Evolutionary conservation across 2,113 vertebrate genomes (phyloP), one percentile per base, ranked within the genome.

Genomic region (Sclerurus mexicanus): DNA sequence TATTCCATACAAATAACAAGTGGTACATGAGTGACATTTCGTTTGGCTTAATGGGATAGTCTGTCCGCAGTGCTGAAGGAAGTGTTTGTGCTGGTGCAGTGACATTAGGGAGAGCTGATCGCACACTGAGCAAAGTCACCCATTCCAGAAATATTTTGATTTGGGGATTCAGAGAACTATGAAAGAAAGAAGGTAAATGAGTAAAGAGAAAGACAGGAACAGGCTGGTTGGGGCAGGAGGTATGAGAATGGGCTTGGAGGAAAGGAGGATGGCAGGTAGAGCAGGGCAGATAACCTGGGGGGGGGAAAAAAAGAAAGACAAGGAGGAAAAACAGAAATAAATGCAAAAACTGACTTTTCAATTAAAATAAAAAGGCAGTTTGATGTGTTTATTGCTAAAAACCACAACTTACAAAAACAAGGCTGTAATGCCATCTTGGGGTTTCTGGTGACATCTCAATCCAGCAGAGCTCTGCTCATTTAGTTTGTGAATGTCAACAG

Each of bases 341-440:
- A 27, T 72, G 6, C 31, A 39, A 87, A 78, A 87, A n/a, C 19
- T 23, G 15, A 42, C 33, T 76, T 94, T 90, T 49, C 16, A 31
- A 44, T 31, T 68, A 49, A 73, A 93, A 76, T 73, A 14, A 90
- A 85, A 75, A 86, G 35, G 28, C 86, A 23, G 19, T 37, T 87
- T 37, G 67, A 56, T 91, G 39, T 73, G 52, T 92, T 95, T 94
- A 59, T 76, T 79, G 44, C 42, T 89, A 89, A 94, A 92, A 82
- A 27, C 2, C 37, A 66, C 56, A 92, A 94, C 90, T 90, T 93
- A 75, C 85, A 97, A 96, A 97, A 95, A 94, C 96, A 97, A 93
- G 96, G 95, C 96, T 96, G 53, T 96, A 96, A 96, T 97, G 96
- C 96, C 96, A 97, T 97, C 96, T 97, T 97, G 96, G 96, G 92